Percentiles rank a stretch among this genome's conserved stretches.
These are phyloP conservation scores for Peromyscus leucopus DNA, from an alignment of 2,113 vertebrate species.

Conservation along the genomic window DNA sequence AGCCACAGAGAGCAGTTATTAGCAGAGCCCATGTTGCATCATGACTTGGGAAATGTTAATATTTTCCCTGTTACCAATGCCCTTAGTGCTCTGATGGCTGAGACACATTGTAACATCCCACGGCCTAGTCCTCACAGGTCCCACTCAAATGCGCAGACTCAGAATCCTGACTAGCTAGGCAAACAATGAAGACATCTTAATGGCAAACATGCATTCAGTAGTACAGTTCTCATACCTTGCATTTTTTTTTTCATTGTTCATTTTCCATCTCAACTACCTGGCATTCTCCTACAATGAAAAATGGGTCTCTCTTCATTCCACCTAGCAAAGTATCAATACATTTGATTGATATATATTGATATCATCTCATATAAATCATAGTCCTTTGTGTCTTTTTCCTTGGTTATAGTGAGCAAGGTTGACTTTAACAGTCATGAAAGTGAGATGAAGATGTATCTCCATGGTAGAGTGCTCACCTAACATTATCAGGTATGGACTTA, in stretches of 20 bases:
- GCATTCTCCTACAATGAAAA: neutral
- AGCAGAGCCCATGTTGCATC: neutral
- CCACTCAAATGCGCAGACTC: neutral
- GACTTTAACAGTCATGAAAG: slow-evolving; percentile 55
- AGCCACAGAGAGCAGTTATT: neutral
- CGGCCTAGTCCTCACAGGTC: neutral
- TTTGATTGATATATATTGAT: neutral
- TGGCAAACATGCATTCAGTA: neutral
- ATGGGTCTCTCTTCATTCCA: neutral
- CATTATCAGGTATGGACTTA: neutral
- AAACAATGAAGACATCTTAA: neutral
- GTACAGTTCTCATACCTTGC: neutral
- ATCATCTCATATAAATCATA: neutral
- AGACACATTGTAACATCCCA: neutral
- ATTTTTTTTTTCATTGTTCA: neutral
- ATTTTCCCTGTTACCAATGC: neutral
- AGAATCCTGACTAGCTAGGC: slow-evolving; percentile 46
- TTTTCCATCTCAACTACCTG: slow-evolving; percentile 21
- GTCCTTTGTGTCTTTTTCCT: slow-evolving; percentile 9
- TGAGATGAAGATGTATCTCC: neutral
- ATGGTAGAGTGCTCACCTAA: neutral
- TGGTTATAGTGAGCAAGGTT: neutral
- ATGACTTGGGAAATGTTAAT: neutral
- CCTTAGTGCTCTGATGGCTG: neutral
- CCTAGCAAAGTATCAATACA: slow-evolving; percentile 63